Evolutionary conservation across 2,888 invertebrate species (phyloP), one percentile per base, ranked within the genome.

Genomic region (Caenorhabditis becei): DNA sequence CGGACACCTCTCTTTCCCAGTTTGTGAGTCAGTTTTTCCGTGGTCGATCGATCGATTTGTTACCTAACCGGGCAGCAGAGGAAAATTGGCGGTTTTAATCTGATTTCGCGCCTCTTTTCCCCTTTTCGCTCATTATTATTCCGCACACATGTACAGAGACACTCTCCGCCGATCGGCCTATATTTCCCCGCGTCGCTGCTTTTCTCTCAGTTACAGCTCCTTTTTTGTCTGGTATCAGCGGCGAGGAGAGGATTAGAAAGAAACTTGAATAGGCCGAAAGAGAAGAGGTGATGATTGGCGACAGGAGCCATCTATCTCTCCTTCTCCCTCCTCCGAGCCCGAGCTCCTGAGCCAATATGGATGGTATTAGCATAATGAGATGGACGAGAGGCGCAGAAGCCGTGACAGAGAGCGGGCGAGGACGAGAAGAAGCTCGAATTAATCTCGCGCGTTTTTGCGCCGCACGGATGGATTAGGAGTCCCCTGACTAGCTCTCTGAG

Each of bases 291-390:
- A 61, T 71, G 70, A 71, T 51, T 71, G 51, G 53, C 58, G 70
- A 54, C 44, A 23, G n/a, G 58, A 18, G 23, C 53, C 28, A 14
- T 53, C 23, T n/a, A 20, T 24, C 18, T 51, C 32, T 59, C 35
- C 23, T 35, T 51, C 41, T 61, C 51, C 51, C 53, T 41, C 53
- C 10, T 10, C 32, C 37, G 18, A 11, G 37, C 49, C n/a, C 49
- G 49, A 18, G 44, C 61, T 26, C 16, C 53, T 26, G 37, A 47
- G 41, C 54, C 72, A 63, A 58, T 65, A 63, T 74, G 62, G 65
- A 65, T 58, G 41, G 59, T 66, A 74, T 65, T 74, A 74, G 58
- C 72, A 74, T 65, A 58, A 74, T 58, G 49, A 65, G 58, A 65
- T 51, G 35, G 23, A 32, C 20, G n/a, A 62, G 62, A 63, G 63